Evolutionary conservation across 2,797 vertebrate genomes (phyloP).

Genomic region (Poeciliopsis gracilis): DNA sequence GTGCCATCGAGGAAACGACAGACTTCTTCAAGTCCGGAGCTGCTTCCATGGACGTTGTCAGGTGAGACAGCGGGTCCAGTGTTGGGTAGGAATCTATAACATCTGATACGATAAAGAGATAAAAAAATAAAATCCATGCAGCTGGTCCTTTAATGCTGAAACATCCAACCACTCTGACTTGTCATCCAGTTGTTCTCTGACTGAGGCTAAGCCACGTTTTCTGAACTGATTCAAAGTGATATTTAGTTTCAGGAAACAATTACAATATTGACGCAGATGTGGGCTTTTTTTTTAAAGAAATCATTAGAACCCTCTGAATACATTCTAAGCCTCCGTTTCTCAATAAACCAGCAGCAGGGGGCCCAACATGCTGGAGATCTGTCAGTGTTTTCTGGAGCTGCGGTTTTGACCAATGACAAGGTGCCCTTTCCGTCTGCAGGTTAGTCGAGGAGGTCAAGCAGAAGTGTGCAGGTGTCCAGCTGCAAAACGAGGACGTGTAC

Average conservation of each 20-base stretch:
- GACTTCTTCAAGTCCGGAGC: constrained; percentile 99
- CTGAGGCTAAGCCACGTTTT: not conserved
- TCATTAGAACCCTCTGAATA: not conserved
- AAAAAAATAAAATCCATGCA: not conserved
- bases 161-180: not conserved
- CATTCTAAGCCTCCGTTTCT: not conserved
- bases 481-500: constrained; percentile 95
- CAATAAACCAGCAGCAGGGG: not conserved
- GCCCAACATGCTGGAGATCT: not conserved
- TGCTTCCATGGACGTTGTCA: constrained; percentile 96
- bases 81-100: not conserved
- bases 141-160: not conserved
- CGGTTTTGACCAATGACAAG: not conserved
- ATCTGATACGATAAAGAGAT: not conserved
- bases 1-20: constrained; percentile 86
- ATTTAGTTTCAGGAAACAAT: not conserved
- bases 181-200: not conserved
- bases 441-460: constrained; percentile 95
- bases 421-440: constrained; percentile 68
- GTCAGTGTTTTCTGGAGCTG: not conserved
- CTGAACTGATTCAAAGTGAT: not conserved
- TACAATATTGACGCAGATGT: not conserved
- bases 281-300: not conserved
- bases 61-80: constrained; percentile 76
- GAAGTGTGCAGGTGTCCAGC: constrained; percentile 84